Evolutionary conservation across 2,888 invertebrate species (phyloP), one percentile per base, ranked within the genome.

Genomic region (Ametastegia equiseti): DNA sequence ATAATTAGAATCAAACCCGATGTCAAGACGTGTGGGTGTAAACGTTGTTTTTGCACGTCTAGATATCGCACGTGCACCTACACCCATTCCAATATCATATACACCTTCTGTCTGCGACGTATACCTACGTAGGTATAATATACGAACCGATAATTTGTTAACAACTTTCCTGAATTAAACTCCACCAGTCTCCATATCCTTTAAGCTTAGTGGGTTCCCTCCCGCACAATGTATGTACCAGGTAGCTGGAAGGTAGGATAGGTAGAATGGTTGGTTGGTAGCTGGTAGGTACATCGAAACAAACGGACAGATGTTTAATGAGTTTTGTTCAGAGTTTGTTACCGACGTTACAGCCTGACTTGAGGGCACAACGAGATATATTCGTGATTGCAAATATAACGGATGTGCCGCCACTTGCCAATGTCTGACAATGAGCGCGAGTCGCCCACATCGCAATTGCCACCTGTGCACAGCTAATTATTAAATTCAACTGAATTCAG

Each of bases 301-400:
- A 87, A 90, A 89, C 89, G 88, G 91, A 91, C 91, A 89, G 91
- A 89, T 88, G 88, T 89, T 90, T 91, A 90, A 90, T 90, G 89
- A 90, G 90, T 90, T 90, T 90, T 88, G 89, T 88, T 88, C 83
- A 84, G 54, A 80, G 80, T 73, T 80, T 60, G 33, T 60, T 60
- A 57, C 80, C 71, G 71, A 42, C 39, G 3, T 57, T 73, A 39
- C 67, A n/a, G n/a, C 67, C 67, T 79, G 78, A 45, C 60, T 27
- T 19, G 45, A 30, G n/a, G 63, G 9, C 33, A 11, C 47, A 80
- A 65, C n/a, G 79, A 65, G 65, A 81, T 33, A n/a, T n/a, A 78
- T 81, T 81, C 81, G 81, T 81, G 81, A 81, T 81, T 81, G 75
- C 63, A 47, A 77, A 77, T 60, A 77, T 63, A 63, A 77, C n/a